Conservation (phyloP, 2,113 vertebrate species). For the Platanista minor region DNA sequence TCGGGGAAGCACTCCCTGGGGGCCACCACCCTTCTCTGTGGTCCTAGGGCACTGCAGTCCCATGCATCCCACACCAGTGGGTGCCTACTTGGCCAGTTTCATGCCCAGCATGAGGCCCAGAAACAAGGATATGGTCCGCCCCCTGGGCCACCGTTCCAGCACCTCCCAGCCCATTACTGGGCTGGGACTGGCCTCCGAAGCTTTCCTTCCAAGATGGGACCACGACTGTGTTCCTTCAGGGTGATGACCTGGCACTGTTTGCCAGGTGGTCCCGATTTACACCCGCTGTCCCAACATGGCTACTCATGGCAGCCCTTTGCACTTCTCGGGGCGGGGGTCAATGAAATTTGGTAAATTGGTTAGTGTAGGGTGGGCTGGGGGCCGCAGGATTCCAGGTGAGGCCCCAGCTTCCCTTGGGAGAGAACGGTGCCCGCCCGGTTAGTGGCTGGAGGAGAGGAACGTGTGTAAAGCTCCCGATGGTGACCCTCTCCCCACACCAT, state of each 20-base stretch:
- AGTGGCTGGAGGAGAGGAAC: fast-evolving
- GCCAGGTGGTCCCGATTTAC: fast-evolving
- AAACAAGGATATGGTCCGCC: fast-evolving
- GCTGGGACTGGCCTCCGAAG: fast-evolving
- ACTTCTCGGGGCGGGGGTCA: not conserved
- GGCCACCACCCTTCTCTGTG: fast-evolving
- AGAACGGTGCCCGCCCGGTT: fast-evolving
- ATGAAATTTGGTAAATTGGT: fast-evolving
- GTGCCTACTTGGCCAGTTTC: not conserved
- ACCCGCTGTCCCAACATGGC: fast-evolving
- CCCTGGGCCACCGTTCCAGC: not conserved
- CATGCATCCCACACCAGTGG: fast-evolving
- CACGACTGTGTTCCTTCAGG: fast-evolving
- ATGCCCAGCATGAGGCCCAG: fast-evolving
- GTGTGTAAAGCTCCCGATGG: fast-evolving
- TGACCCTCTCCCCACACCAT: fast-evolving
- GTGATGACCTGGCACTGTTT: fast-evolving
- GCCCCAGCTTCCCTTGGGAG: not conserved
- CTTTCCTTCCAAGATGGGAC: fast-evolving
- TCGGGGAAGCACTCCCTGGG: not conserved
- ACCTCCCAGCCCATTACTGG: fast-evolving
- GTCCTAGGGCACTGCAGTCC: not conserved
- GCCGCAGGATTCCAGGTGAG: fast-evolving
- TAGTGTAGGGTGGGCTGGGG: too few species aligned
- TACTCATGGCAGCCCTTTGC: fast-evolving